These are phyloP conservation scores for Myopa tessellatipennis DNA, from an alignment of 2,888 invertebrate genomes.

Conservation along the genomic window DNA sequence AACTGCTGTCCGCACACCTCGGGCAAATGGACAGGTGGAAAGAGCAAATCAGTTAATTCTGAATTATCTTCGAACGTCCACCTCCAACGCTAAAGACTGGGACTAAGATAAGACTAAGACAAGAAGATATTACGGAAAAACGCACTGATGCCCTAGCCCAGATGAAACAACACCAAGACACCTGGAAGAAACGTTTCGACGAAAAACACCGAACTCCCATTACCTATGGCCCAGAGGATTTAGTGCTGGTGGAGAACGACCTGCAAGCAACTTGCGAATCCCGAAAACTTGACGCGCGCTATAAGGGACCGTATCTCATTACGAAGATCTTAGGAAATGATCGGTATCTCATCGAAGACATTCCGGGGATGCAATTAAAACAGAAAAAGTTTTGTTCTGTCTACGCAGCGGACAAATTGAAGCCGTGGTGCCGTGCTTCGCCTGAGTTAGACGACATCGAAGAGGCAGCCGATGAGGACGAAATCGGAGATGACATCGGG, in stretches of 20 bases:
- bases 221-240: neutral
- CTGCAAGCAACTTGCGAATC: constrained; percentile 4
- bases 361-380: constrained; percentile 24
- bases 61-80: constrained; percentile 47
- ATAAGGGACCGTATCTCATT: neutral
- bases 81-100: constrained; percentile 34
- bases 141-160: no score
- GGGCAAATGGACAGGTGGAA: constrained; percentile 47
- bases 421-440: neutral
- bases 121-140: no score
- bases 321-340: no score
- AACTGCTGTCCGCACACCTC: constrained; percentile 38
- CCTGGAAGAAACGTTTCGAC: no score
- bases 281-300: constrained; percentile 5
- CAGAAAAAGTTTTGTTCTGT: neutral
- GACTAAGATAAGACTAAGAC: no score
- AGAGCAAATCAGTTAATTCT: constrained; percentile 31
- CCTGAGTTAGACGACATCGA: no score
- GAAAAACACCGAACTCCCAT: no score
- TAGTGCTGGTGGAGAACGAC: neutral
- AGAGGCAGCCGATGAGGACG: no score
- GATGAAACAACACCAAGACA: no score
- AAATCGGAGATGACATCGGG: no score
- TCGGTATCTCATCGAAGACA: constrained; percentile 15
- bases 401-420: neutral